Percentiles rank a stretch among this genome's conserved stretches.
Conservation (phyloP, 2,888 invertebrate species). For the Eledona agricola region DNA sequence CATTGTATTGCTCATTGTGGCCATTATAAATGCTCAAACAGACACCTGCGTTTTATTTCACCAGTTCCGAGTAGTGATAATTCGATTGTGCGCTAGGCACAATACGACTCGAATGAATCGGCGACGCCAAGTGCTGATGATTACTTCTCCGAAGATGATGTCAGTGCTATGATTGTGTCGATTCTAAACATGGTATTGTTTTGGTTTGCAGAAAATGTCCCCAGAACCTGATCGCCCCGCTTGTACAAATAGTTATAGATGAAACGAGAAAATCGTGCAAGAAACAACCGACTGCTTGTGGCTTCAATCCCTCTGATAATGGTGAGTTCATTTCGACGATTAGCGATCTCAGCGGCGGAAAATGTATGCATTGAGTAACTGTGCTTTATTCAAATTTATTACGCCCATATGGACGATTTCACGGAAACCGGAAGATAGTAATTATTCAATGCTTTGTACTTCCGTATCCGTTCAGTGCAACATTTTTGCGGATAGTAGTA, state of each 20-base stretch:
- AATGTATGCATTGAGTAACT: constrained; percentile 32
- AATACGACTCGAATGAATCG: not conserved
- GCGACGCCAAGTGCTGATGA: too few relatives aligned
- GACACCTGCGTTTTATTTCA: constrained; percentile 8
- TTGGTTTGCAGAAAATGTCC: constrained; percentile 74
- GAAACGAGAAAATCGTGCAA: constrained; percentile 72
- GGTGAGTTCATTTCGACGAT: too few relatives aligned
- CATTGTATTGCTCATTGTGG: constrained; percentile 21
- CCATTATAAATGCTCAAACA: constrained; percentile 19
- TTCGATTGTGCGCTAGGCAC: not conserved
- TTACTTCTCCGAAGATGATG: too few relatives aligned
- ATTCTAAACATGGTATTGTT: constrained; percentile 6
- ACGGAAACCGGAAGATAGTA: constrained; percentile 35
- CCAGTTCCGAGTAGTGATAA: not conserved
- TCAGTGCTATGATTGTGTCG: not conserved
- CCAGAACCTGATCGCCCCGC: constrained; percentile 70
- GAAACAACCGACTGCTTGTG: constrained; percentile 72
- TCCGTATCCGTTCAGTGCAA: constrained; percentile 37
- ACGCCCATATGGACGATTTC: constrained; percentile 22
- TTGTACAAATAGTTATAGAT: constrained; percentile 73
- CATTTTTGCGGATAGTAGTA: too few relatives aligned
- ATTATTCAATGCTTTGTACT: constrained; percentile 34
- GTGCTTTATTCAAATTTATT: constrained; percentile 33
- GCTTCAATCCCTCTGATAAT: constrained; percentile 70
- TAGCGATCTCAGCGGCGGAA: constrained; percentile 17